Conservation (phyloP, 2,888 invertebrate species). For the Philereme transversata region DNA sequence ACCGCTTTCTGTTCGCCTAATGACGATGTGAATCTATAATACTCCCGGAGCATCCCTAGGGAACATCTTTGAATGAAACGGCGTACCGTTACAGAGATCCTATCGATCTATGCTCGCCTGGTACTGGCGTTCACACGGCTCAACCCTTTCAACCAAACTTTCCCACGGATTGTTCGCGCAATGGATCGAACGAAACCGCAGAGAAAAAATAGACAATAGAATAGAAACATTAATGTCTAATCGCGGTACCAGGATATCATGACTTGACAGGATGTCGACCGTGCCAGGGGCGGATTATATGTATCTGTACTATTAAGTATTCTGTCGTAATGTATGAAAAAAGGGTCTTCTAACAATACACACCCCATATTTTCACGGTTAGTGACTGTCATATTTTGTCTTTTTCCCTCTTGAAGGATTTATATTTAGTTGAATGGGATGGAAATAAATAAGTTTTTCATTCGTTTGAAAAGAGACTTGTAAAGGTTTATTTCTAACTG, state of each 20-base stretch:
- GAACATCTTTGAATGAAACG: conserved; percentile 36
- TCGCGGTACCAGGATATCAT: conserved; percentile 63
- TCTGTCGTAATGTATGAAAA: conserved; percentile 39
- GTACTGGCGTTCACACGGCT: conserved; percentile 51
- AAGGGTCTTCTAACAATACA: conserved; percentile 52
- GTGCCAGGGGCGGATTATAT: conserved; percentile 40
- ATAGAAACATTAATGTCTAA: conserved; percentile 46
- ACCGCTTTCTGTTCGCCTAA: conserved; percentile 53
- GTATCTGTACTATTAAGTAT: no score
- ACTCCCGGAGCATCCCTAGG: conserved; percentile 48
- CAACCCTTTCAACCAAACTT: conserved; percentile 48
- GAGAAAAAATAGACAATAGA: conserved; percentile 33
- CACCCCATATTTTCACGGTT: conserved; percentile 31
- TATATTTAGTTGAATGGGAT: conserved; percentile 8
- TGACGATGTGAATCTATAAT: conserved; percentile 64
- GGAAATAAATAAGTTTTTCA: conserved; percentile 10
- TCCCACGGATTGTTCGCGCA: conserved; percentile 20
- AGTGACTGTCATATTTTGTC: conserved; percentile 16
- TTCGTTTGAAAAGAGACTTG: not conserved
- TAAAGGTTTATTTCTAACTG: not conserved
- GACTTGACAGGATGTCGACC: conserved; percentile 49
- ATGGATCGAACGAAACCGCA: conserved; percentile 3
- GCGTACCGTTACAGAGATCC: conserved; percentile 30
- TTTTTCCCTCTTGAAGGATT: conserved; percentile 14
- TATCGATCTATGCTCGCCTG: conserved; percentile 50